phyloP scores from a whole-genome alignment of 1,140 invertebrate species.

The Macrobrachium rosenbergii region DNA sequence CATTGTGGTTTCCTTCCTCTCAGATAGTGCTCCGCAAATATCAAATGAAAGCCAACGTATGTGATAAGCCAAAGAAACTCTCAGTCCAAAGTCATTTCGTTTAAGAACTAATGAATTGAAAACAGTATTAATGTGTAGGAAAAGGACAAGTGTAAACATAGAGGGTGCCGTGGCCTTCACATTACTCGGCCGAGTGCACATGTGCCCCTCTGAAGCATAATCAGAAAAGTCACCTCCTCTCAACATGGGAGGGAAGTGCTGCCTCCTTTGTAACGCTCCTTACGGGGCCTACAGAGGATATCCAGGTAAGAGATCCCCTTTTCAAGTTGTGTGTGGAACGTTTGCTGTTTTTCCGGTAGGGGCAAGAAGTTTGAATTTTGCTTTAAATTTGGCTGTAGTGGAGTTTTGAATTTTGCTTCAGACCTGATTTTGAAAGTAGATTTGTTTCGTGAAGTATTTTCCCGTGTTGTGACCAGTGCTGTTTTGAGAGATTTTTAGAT shows the following conservation, averaged over 20 bases:
- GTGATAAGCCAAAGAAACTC: slow-evolving; percentile 38
- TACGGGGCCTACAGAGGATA: slow-evolving; percentile 55
- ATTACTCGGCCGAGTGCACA: not conserved
- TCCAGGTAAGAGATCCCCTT: slow-evolving; percentile 41
- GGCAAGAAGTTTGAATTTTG: too few relatives aligned
- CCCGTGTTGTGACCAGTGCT: too few relatives aligned
- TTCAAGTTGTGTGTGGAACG: too few relatives aligned
- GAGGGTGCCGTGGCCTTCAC: not conserved
- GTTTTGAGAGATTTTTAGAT: too few relatives aligned
- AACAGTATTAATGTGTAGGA: slow-evolving; percentile 32
- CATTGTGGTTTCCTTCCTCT: not conserved
- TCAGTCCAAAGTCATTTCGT: slow-evolving; percentile 17
- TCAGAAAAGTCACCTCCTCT: not conserved
- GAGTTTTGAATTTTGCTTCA: too few relatives aligned
- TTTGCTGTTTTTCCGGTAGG: too few relatives aligned
- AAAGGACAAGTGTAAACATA: not conserved
- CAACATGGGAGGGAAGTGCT: slow-evolving; percentile 54
- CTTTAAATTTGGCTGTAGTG: too few relatives aligned
- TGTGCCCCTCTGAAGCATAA: not conserved
- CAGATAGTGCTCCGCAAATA: not conserved
- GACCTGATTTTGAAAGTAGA: too few relatives aligned
- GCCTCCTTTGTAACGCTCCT: slow-evolving; percentile 51
- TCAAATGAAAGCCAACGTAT: not conserved
- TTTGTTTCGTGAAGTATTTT: too few relatives aligned
- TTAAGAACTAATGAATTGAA: slow-evolving; percentile 8